phyloP scores from a whole-genome alignment of 2,888 invertebrate species.

The Drosophila neonasuta region DNA sequence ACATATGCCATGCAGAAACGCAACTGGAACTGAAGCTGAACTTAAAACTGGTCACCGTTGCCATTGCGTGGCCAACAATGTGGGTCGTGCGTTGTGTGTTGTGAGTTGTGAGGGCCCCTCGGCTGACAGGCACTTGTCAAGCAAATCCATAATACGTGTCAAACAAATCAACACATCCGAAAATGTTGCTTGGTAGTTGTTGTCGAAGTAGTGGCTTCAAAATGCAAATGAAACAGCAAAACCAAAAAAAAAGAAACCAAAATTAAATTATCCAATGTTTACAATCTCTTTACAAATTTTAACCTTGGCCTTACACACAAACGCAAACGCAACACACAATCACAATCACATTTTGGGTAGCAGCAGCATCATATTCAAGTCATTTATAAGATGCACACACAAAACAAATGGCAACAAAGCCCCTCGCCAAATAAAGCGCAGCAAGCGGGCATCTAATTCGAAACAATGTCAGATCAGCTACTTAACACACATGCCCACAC shows the following conservation, averaged over 20 bases:
- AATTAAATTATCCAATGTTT: constrained; percentile 69
- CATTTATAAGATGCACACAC: constrained; percentile 57
- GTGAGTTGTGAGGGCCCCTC: constrained; percentile 47
- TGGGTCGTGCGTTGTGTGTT: constrained; percentile 58
- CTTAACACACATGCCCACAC: constrained; percentile 26
- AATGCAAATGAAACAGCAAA: constrained; percentile 69
- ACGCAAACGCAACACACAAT: constrained; percentile 9
- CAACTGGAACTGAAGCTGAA: constrained; percentile 22
- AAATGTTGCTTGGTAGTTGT: constrained; percentile 9
- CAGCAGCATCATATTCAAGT: constrained; percentile 39
- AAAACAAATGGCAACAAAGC: constrained; percentile 43
- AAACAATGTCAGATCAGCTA: constrained; percentile 70
- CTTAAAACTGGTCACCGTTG: neutral
- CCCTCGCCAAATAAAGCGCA: constrained; percentile 55
- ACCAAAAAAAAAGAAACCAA: constrained; percentile 46
- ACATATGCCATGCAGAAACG: constrained; percentile 24
- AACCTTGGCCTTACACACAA: constrained; percentile 72
- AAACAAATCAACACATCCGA: constrained; percentile 51
- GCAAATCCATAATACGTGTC: constrained; percentile 70
- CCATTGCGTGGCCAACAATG: constrained; percentile 44
- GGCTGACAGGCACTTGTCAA: constrained; percentile 69
- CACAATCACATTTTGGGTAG: constrained; percentile 27
- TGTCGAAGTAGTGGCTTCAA: constrained; percentile 7
- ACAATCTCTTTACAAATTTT: constrained; percentile 77
- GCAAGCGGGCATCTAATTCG: constrained; percentile 51